phyloP scores from a whole-genome alignment of 2,113 vertebrate species.

The Lonchura striata region DNA sequence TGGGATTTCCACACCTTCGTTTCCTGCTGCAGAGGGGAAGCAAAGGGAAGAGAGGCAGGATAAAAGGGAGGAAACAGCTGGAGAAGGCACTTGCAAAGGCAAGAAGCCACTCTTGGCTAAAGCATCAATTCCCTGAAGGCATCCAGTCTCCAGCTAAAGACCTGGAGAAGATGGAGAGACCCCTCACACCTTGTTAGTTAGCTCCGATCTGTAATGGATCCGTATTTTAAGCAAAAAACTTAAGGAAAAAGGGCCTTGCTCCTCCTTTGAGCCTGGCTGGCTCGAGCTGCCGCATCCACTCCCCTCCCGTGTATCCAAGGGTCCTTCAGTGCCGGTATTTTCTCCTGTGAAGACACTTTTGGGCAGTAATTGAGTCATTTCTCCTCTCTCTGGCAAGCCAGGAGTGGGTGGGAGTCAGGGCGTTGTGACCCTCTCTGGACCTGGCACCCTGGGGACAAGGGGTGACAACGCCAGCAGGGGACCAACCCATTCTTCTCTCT shows the following conservation, averaged over 20 bases:
- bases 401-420: background rate
- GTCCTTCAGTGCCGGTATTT: background rate
- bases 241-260: background rate
- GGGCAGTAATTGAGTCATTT: background rate
- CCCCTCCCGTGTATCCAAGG: background rate
- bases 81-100: background rate
- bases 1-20: background rate
- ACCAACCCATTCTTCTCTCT: accelerated
- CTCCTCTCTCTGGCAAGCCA: background rate
- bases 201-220: background rate
- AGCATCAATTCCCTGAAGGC: background rate
- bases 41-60: background rate
- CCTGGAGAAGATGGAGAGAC: background rate
- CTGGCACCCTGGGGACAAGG: background rate
- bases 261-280: background rate
- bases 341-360: accelerated
- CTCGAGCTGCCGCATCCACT: accelerated
- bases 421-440: accelerated
- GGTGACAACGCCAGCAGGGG: accelerated
- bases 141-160: background rate
- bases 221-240: accelerated
- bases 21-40: background rate
- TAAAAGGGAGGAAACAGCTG: background rate
- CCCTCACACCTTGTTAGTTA: accelerated
- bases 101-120: accelerated